A percentile compares a stretch with the other conserved stretches of the same genome.
Evolutionary conservation across 2,113 vertebrate species (phyloP).

Genomic region (Esox niger): DNA sequence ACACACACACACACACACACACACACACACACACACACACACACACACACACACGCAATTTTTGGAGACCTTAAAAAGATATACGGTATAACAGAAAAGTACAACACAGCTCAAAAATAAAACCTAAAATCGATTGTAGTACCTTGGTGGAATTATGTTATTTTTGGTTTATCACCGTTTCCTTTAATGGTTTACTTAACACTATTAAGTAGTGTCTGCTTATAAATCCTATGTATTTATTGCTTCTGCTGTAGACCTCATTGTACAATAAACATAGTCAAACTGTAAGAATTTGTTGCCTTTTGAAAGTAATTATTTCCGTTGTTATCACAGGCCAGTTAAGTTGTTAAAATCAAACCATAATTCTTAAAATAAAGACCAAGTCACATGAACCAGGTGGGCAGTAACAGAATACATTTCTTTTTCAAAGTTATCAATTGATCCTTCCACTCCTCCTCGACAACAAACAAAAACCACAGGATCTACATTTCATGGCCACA

Average conservation of each 20-base stretch:
- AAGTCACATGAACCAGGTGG: slow-evolving; percentile 72
- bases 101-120: slow-evolving; percentile 29
- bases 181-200: slow-evolving; percentile 44
- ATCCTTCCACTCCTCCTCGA: slow-evolving; percentile 75
- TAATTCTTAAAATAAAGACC: slow-evolving; percentile 62
- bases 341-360: slow-evolving; percentile 8
- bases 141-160: slow-evolving; percentile 46
- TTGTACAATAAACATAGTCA: neutral
- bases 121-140: slow-evolving; percentile 32
- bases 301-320: slow-evolving; percentile 27
- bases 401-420: no score
- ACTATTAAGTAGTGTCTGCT: slow-evolving; percentile 38
- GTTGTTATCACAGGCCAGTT: slow-evolving; percentile 37
- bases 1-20: no score
- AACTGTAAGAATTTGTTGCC: no score
- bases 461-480: slow-evolving; percentile 73
- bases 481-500: slow-evolving; percentile 70
- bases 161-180: slow-evolving; percentile 50
- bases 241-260: slow-evolving; percentile 7
- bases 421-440: slow-evolving; percentile 51
- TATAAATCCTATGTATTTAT: slow-evolving; percentile 14
- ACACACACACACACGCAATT: slow-evolving; percentile 38
- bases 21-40: no score
- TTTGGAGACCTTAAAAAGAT: slow-evolving; percentile 55
- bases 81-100: slow-evolving; percentile 49